Conservation (phyloP, 2,113 vertebrate species). For the Natator depressus region DNA sequence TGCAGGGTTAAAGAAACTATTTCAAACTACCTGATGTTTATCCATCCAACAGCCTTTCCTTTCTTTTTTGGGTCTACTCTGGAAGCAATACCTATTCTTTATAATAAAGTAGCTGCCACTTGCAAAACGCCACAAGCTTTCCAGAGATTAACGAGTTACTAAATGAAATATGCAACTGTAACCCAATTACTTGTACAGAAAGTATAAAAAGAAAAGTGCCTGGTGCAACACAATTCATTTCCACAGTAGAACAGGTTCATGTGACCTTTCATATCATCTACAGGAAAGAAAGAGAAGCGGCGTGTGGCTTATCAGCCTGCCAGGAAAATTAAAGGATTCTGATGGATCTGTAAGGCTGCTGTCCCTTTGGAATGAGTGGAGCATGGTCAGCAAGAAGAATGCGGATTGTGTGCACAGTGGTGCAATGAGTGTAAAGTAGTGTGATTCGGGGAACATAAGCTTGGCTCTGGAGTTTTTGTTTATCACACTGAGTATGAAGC, state of each 20-base stretch:
- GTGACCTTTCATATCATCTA: neutral
- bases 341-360: rapidly evolving
- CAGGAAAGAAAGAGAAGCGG: neutral
- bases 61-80: neutral
- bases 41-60: neutral
- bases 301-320: neutral
- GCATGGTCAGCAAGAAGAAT: rapidly evolving
- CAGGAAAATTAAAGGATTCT: rapidly evolving
- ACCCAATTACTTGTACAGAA: neutral
- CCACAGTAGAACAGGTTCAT: neutral
- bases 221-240: neutral
- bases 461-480: neutral
- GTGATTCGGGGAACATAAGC: rapidly evolving
- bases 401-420: neutral
- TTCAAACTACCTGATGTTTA: neutral
- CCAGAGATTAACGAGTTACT: neutral
- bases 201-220: neutral
- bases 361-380: neutral
- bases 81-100: neutral
- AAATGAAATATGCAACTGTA: neutral
- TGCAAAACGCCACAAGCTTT: rapidly evolving
- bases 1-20: neutral
- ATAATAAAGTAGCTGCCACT: neutral
- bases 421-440: neutral
- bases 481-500: neutral